A percentile compares a stretch with the other conserved stretches of the same genome.
These are phyloP conservation scores for Ellobium chinense DNA, from an alignment of 2,888 invertebrate species.

Conservation along the genomic window DNA sequence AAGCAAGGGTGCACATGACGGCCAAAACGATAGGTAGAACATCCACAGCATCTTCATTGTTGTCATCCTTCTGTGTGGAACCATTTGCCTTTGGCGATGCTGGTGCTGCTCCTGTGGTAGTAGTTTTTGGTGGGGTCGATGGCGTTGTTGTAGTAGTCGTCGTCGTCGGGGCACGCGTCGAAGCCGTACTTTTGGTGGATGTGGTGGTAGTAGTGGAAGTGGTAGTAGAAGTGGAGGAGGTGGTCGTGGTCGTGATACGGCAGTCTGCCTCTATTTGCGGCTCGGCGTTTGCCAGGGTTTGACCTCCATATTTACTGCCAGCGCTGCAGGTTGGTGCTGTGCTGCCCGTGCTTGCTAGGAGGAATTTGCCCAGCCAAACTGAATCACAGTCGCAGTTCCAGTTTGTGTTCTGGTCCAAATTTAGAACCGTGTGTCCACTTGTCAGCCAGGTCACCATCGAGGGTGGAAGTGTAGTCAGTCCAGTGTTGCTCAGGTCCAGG, in stretches of 20 bases:
- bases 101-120: neutral
- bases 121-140: conserved; percentile 4
- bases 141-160: neutral
- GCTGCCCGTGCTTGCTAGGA: conserved; percentile 34
- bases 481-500: conserved; percentile 9
- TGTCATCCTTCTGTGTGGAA: neutral
- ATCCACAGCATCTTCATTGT: neutral
- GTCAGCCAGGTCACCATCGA: conserved; percentile 25
- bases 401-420: conserved; percentile 34
- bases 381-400: conserved; percentile 64
- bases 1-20: neutral
- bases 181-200: neutral
- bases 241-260: conserved; percentile 50
- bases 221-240: conserved; percentile 45
- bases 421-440: neutral
- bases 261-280: conserved; percentile 51
- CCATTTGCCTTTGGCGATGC: neutral
- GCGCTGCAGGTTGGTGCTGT: conserved; percentile 52
- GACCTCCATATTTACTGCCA: conserved; percentile 50
- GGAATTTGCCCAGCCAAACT: conserved; percentile 59
- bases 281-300: conserved; percentile 45
- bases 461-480: conserved; percentile 18
- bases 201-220: conserved; percentile 33
- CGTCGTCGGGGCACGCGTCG: conserved; percentile 23
- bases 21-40: neutral